Evolutionary conservation across 2,113 vertebrate species (phyloP), one percentile per base, ranked within the genome.

Genomic region (Chaenogobius annularis): DNA sequence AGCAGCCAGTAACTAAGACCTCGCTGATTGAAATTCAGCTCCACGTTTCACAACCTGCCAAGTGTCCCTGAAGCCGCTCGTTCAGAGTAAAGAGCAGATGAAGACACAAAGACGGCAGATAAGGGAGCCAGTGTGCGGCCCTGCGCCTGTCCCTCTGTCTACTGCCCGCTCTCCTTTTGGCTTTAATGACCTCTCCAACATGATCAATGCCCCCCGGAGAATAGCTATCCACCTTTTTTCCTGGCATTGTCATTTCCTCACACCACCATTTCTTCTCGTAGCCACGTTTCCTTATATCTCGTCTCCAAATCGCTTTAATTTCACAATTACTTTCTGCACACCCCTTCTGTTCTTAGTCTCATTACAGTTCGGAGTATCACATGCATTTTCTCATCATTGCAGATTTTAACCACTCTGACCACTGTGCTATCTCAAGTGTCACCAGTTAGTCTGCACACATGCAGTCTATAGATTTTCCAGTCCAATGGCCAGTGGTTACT

Each of bases 31-130:
- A 87, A 85, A 91, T 88, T 79, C 82, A 84, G 73, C 47, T 58
- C 77, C 61, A 58, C 68, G 75, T 70, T 14, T 80, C 10, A 10
- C 70, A 73, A 81, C 83, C 74, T 82, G 68, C 79, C 59, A 71
- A 85, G 81, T 82, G 87, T 84, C 76, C 85, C 80, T 88, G 78
- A 82, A 80, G 86, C 76, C 72, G 22, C 86, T 75, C 77, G 81
- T 78, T 83, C 66, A 70, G 82, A 84, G 66, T 72, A 50, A 78
- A 85, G 81, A 84, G 78, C 72, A 87, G 74, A 79, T 82, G 74
- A 80, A 85, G 80, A 81, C 66, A 80, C 59, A 84, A 46, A 83
- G 69, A 68, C 22, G 22, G 65, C 56, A 66, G 75, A 83, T 78
- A 82, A 81, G 70, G 62, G 75, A 78, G 40, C 56, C 70, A 44